Percentiles rank a stretch among this genome's conserved stretches.
These are phyloP conservation scores for Oncopodura yosiiana DNA, from an alignment of 1,140 invertebrate species.

Conservation along the genomic window DNA sequence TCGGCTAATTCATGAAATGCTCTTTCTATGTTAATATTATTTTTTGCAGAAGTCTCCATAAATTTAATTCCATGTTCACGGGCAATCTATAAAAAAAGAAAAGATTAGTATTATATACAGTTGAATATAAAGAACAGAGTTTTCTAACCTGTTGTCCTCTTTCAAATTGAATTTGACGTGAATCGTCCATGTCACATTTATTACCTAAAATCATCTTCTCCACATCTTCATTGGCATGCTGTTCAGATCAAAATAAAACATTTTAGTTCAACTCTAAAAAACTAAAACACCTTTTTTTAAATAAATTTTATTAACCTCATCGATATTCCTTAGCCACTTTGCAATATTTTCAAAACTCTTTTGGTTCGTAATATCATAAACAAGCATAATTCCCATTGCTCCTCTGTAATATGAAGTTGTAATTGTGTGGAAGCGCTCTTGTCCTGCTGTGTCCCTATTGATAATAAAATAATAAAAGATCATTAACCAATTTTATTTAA, in stretches of 20 bases:
- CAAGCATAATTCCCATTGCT: conserved; percentile 97
- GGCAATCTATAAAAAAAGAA: conserved; percentile 67
- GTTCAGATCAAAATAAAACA: conserved; percentile 35
- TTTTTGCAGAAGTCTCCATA: conserved; percentile 98
- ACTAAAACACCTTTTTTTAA: neutral
- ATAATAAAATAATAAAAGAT: conserved; percentile 11
- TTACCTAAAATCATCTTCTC: conserved; percentile 99
- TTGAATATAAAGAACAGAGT: neutral
- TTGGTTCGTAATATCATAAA: conserved; percentile 97
- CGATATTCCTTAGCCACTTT: conserved; percentile 96
- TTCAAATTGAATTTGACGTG: conserved; percentile 82
- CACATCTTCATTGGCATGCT: conserved; percentile 99
- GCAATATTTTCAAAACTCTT: conserved; percentile 93
- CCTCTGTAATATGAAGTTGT: conserved; percentile 95
- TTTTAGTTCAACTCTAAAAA: neutral
- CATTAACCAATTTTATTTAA: conserved; percentile 5
- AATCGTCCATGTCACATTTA: conserved; percentile 99
- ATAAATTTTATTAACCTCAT: conserved; percentile 55
- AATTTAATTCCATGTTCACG: conserved; percentile 94
- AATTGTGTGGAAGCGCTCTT: conserved; percentile 92
- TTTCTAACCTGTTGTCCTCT: conserved; percentile 69
- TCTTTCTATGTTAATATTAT: conserved; percentile 93
- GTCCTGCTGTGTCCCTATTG: conserved; percentile 81
- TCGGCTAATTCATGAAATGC: conserved; percentile 95
- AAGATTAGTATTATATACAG: neutral